Base-by-base conservation (phyloP, 2,888 invertebrate species). In the Acleris cristana region DNA sequence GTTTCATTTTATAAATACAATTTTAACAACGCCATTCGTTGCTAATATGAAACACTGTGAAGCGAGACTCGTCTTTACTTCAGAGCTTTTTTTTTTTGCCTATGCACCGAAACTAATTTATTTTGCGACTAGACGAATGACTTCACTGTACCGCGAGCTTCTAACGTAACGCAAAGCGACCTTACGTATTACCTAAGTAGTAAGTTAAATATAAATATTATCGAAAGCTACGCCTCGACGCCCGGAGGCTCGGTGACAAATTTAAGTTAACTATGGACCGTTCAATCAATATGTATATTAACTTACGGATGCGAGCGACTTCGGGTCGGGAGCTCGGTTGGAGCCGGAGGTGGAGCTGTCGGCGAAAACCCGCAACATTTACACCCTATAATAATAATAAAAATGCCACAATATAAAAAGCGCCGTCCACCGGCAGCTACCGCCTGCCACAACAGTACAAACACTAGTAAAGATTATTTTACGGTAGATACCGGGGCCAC, bases 101-200 rank as follows among this genome's bases (percentile, higher is more conserved):
- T 21, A 23, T 23, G 73, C 79, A 75, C 74, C 71, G 71, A 69
- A 55, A 66, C 70, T 70, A 74, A 72, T 44, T 49, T 44, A 56
- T 56, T 45, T 74, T 74, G 77, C 73, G 79, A 80, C 79, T 79
- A 78, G 78, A 78, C 71, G 72, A 73, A 66, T 60, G 72, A 62
- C 64, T 58, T 44, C 57, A 54, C 68, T 56, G 56, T 56, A 45
- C 61, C 57, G 66, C 66, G 57, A 66, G 66, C 56, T 61, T 19
- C 55, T 55, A 26, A 64, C 26, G 45, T 45, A 61, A 66, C 52
- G 52, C 56, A 62, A 66, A 62, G 66, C 66, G 48, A 58, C 26
- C 48, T 48, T 18, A 58, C 48, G 18, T 58, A 56, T 44, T 66
- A 66, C 66, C 61, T 66, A 57, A 62, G 62, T 52, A 26, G 58